Evolutionary conservation across 2,888 invertebrate genomes (phyloP).

Genomic region (Cephus pygmeus): DNA sequence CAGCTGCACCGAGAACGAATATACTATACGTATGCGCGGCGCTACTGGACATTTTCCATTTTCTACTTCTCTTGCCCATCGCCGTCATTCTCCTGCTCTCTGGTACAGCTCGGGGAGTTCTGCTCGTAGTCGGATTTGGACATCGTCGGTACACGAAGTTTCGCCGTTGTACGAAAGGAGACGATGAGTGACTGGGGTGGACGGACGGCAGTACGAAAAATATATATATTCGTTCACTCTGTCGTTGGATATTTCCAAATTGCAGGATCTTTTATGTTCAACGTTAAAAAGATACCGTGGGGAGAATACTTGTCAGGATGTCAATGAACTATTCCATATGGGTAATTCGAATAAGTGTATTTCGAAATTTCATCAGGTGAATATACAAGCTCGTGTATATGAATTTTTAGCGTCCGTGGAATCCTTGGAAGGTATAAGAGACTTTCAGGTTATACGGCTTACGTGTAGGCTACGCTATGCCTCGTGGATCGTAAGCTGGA

Average conservation of each 20-base stretch:
- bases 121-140: not conserved
- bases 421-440: not conserved
- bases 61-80: slow-evolving; percentile 13
- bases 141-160: not conserved
- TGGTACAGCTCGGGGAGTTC: not conserved
- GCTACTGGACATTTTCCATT: slow-evolving; percentile 28
- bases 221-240: not conserved
- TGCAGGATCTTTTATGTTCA: not conserved
- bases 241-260: not conserved
- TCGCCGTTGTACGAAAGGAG: not conserved
- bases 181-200: not conserved
- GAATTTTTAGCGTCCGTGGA: not conserved
- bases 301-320: not conserved
- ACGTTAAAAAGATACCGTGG: not conserved
- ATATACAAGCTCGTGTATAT: not conserved
- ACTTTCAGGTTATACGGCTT: not conserved
- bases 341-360: not conserved
- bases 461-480: not conserved
- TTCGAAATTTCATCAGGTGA: not conserved
- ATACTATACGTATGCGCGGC: slow-evolving; percentile 1
- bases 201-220: not conserved
- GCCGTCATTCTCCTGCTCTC: not conserved
- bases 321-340: not conserved
- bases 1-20: slow-evolving; percentile 30
- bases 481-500: not conserved